These are phyloP conservation scores for Chrysopilus asiliformis DNA, from an alignment of 2,888 invertebrate species.

Conservation along the genomic window DNA sequence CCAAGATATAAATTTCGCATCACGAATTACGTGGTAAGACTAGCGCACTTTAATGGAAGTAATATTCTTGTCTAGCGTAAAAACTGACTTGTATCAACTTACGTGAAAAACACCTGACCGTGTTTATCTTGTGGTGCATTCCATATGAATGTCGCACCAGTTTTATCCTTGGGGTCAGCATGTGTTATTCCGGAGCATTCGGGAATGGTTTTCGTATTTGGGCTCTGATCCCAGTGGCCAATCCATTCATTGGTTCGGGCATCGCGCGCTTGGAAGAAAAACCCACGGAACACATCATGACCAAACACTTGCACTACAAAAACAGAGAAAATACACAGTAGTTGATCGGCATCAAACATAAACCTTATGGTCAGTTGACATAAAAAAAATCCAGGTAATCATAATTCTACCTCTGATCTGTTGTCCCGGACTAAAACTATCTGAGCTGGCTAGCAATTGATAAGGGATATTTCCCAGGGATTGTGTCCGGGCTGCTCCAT, in stretches of 20 bases:
- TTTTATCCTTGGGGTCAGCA: constrained; percentile 59
- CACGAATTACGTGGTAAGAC: no score
- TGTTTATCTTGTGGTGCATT: constrained; percentile 50
- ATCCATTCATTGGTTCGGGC: constrained; percentile 58
- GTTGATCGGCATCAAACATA: neutral
- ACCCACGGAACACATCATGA: constrained; percentile 57
- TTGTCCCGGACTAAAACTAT: constrained; percentile 51
- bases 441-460: constrained; percentile 49
- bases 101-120: constrained; percentile 72
- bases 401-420: constrained; percentile 48
- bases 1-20: no score
- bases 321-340: neutral
- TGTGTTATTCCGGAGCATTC: constrained; percentile 72
- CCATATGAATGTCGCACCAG: constrained; percentile 60
- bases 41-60: no score
- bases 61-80: no score
- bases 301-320: constrained; percentile 26
- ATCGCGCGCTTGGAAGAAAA: constrained; percentile 70
- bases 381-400: neutral
- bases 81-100: no score
- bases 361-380: neutral
- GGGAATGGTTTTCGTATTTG: constrained; percentile 61
- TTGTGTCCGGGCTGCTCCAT: constrained; percentile 57
- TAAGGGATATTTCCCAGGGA: constrained; percentile 51
- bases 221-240: constrained; percentile 57